A percentile compares a stretch with the other conserved stretches of the same genome.
These are phyloP conservation scores for Thalpophila matura DNA, from an alignment of 2,888 invertebrate species.

Conservation along the genomic window DNA sequence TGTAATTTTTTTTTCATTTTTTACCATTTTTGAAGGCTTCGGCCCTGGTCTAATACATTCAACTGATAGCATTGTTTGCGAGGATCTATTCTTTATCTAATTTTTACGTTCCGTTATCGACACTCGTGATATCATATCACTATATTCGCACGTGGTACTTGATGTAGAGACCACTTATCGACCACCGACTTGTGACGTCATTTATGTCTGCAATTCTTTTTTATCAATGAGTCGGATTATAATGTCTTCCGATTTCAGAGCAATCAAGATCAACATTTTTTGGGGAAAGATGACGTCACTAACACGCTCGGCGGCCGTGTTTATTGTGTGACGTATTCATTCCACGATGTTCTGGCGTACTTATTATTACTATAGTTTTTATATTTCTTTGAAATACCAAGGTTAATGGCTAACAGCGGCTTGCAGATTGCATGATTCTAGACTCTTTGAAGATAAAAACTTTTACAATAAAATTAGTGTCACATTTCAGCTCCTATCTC, in stretches of 20 bases:
- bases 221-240: constrained; percentile 4
- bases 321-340: not conserved
- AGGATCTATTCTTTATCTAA: constrained; percentile 37
- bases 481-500: constrained; percentile 4
- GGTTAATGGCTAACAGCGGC: not conserved
- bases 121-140: constrained; percentile 43
- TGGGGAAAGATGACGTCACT: not conserved
- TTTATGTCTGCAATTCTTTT: constrained; percentile 24
- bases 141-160: constrained; percentile 47
- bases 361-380: not conserved
- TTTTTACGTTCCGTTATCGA: constrained; percentile 35
- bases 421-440: not conserved
- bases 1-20: too few relatives aligned
- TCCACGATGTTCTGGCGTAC: not conserved
- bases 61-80: constrained; percentile 28
- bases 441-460: not conserved
- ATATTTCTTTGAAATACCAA: not conserved
- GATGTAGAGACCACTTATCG: constrained; percentile 21
- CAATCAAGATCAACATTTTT: constrained; percentile 6
- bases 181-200: constrained; percentile 45
- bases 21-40: too few relatives aligned
- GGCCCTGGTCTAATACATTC: not conserved
- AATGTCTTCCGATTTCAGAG: constrained; percentile 9
- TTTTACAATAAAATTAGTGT: not conserved
- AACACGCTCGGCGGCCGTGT: constrained; percentile 9